Evolutionary conservation across 2,113 vertebrate species (phyloP), one percentile per base, ranked within the genome.

Genomic region (Myotis yumanensis): DNA sequence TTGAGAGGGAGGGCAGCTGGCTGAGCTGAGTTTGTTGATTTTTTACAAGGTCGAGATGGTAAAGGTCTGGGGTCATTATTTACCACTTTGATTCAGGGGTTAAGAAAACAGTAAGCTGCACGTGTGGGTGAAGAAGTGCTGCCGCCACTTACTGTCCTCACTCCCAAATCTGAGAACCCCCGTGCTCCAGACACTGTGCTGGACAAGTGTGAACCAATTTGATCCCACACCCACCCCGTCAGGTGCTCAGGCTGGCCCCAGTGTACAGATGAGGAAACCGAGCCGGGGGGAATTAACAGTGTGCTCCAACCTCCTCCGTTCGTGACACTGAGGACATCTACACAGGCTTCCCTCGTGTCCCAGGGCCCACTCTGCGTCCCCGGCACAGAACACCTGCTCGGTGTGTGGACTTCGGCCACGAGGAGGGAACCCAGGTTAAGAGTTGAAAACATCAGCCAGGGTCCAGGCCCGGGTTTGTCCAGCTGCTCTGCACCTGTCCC

Each of bases 401-500:
- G 7, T 0, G 12, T 25, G 43, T 40, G 17, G 10, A 72, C 77
- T 10, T 23, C 0, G 0, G 69, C 12, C 10, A 3, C 0, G 5
- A 14, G 32, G 72, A 25, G 4, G 40, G 40, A 48, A 22, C 51
- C 32, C 16, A 30, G 35, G 28, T 40, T 37, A 40, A 17, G 62
- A 81, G 77, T 3, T 4, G n/a, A 37, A 57, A 28, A 23, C 4
- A 11, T 4, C n/a, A 2, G 37, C 68, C 57, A 48, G 15, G 20
- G 77, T n/a, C 46, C 8, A 32, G n/a, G 43, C 20, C 51, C 15
- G 62, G 71, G 22, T 46, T 11, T 14, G 72, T 46, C 30, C 62
- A 10, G 68, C 23, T 10, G 43, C 89, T 77, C 35, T 22, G 46
- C 7, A 28, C 71, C 23, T 28, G 30, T n/a, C 37, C 8, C 30